phyloP scores from a whole-genome alignment of 2,888 invertebrate genomes.

The Clitarchus hookeri region DNA sequence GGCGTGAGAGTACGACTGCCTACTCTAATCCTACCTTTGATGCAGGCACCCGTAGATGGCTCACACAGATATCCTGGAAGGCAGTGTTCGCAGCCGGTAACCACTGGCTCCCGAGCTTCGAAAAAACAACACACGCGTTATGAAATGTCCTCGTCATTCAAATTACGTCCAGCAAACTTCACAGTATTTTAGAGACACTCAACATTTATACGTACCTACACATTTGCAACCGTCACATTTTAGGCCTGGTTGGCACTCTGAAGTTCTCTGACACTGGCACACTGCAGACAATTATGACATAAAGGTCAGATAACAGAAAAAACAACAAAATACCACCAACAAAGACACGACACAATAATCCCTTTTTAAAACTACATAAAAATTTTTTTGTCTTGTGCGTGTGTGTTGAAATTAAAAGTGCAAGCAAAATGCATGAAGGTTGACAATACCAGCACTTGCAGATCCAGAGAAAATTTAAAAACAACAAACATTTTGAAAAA shows the following conservation, averaged over 20 bases:
- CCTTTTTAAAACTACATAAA: too few species aligned
- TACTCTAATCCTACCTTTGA: conserved; percentile 67
- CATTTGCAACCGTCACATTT: conserved; percentile 75
- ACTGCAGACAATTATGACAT: conserved; percentile 54
- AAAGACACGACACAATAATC: too few species aligned
- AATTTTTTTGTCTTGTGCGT: too few species aligned
- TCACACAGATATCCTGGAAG: conserved; percentile 78
- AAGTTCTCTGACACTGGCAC: conserved; percentile 71
- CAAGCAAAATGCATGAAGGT: too few species aligned
- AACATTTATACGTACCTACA: conserved; percentile 56
- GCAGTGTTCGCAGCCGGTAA: conserved; percentile 72
- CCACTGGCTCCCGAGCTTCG: conserved; percentile 33
- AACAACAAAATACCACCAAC: too few species aligned
- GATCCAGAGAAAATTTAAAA: too few species aligned
- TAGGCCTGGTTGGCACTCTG: conserved; percentile 66
- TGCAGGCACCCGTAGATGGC: conserved; percentile 78
- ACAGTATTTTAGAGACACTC: not conserved
- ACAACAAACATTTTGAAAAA: too few species aligned
- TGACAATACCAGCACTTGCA: too few species aligned
- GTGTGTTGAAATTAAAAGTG: too few species aligned
- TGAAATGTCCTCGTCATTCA: not conserved
- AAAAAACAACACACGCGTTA: not conserved
- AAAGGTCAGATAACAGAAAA: not conserved
- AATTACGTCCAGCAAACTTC: not conserved
- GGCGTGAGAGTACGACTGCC: not conserved